phyloP scores from a whole-genome alignment of 2,113 vertebrate genomes.

The Anolis sagrei region DNA sequence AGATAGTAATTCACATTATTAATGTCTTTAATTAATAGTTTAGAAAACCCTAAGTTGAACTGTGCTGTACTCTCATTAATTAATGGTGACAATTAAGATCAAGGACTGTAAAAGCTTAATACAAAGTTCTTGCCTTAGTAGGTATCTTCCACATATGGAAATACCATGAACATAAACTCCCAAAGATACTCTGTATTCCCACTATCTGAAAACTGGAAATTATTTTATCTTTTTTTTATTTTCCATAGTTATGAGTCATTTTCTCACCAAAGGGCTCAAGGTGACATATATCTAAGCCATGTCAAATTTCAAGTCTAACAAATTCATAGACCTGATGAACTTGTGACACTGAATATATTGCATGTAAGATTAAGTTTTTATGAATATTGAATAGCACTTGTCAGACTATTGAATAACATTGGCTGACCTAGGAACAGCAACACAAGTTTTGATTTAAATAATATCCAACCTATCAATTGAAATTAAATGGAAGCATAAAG shows the following conservation, averaged over 20 bases:
- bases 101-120: conserved; percentile 55
- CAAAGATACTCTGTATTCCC: neutral
- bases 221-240: neutral
- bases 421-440: neutral
- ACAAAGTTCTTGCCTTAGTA: conserved; percentile 44
- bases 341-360: no score
- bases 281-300: neutral
- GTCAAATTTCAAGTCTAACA: neutral
- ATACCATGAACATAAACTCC: conserved; percentile 19
- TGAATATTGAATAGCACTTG: no score
- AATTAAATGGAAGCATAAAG: no score
- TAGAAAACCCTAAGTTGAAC: conserved; percentile 64
- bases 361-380: no score
- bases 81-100: conserved; percentile 67
- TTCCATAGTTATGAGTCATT: neutral
- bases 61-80: conserved; percentile 61
- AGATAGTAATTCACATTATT: conserved; percentile 52
- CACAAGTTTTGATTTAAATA: neutral
- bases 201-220: neutral
- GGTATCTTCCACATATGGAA: neutral
- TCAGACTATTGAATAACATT: no score
- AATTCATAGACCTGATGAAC: no score
- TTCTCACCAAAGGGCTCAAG: neutral
- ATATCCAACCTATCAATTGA: no score
- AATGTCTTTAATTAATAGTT: conserved; percentile 64